Percentiles rank a stretch among this genome's conserved stretches.
Evolutionary conservation across 2,888 invertebrate genomes (phyloP).

Genomic region (Caenorhabditis becei): DNA sequence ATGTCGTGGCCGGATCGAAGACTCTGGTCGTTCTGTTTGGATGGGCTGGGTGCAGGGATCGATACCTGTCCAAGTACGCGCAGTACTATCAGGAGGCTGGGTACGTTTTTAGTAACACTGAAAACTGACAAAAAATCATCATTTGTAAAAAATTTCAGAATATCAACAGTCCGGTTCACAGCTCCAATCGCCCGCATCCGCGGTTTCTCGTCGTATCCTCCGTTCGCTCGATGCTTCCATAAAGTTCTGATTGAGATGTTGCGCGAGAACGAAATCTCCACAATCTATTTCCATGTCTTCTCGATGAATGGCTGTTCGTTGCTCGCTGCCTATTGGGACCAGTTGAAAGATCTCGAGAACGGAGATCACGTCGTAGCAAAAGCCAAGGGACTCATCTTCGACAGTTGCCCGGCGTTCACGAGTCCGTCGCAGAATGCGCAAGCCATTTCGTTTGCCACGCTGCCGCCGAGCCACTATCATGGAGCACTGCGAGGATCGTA

Average conservation of each 20-base stretch:
- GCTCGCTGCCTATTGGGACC: conserved; percentile 77
- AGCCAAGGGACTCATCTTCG: conserved; percentile 78
- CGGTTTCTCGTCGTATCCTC: conserved; percentile 72
- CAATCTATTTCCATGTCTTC: conserved; percentile 67
- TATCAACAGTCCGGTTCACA: conserved; percentile 77
- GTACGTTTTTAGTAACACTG: conserved; percentile 83
- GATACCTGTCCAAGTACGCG: conserved; percentile 88
- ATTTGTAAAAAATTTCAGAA: conserved; percentile 59
- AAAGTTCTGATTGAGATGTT: conserved; percentile 41
- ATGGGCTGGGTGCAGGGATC: conserved; percentile 90
- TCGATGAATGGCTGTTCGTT: conserved; percentile 77
- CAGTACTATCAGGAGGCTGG: conserved; percentile 88
- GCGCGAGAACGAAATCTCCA: conserved; percentile 6
- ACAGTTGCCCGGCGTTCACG: conserved; percentile 79
- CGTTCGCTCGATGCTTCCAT: conserved; percentile 69
- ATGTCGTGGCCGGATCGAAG: conserved; percentile 46
- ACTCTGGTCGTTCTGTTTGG: conserved; percentile 87
- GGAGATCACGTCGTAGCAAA: conserved; percentile 65
- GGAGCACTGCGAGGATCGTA: conserved; percentile 69
- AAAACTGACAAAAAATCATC: not conserved
- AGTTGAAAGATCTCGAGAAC: conserved; percentile 60
- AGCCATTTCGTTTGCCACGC: conserved; percentile 77
- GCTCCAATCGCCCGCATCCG: conserved; percentile 77
- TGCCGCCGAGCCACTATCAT: conserved; percentile 73
- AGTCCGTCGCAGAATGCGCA: conserved; percentile 76